Evolutionary conservation across 2,888 invertebrate genomes (phyloP).

Genomic region (Thalpophila matura): DNA sequence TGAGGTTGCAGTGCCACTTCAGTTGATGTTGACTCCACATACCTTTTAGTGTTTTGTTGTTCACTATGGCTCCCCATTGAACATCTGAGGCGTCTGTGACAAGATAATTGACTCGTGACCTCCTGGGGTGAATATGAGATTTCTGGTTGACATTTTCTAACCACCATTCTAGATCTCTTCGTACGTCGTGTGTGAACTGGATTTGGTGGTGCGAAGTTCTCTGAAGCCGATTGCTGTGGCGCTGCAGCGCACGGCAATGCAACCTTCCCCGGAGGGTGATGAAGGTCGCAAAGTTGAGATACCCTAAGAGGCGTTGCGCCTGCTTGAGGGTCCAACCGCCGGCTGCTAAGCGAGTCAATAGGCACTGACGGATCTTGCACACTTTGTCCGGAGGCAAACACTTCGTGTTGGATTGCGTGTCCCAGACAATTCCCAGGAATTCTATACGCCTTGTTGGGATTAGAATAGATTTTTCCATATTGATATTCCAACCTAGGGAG

Average conservation of each 20-base stretch:
- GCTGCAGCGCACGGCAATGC: not conserved
- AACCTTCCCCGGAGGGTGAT: conserved; percentile 39
- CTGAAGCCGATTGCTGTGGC: not conserved
- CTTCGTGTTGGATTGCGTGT: conserved; percentile 32
- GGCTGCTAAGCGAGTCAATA: not conserved
- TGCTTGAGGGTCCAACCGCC: conserved; percentile 29
- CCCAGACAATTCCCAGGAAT: conserved; percentile 37
- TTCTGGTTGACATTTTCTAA: not conserved
- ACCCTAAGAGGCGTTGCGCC: conserved; percentile 44
- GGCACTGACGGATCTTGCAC: conserved; percentile 10
- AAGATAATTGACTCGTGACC: not conserved
- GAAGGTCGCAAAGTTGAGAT: conserved; percentile 52
- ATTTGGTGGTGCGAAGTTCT: not conserved
- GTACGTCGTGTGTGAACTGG: not conserved
- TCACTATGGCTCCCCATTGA: conserved; percentile 4
- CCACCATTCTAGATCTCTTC: not conserved
- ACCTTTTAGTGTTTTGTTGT: not conserved
- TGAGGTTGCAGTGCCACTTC: conserved; percentile 46
- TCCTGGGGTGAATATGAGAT: not conserved
- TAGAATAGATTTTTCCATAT: not conserved
- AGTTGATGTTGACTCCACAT: conserved; percentile 27
- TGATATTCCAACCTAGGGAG: not conserved
- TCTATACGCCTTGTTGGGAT: conserved; percentile 5
- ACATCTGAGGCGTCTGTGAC: conserved; percentile 4
- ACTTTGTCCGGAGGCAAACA: conserved; percentile 26